These are phyloP conservation scores for Tetrax tetrax DNA, from an alignment of 2,113 vertebrate genomes.

Conservation along the genomic window DNA sequence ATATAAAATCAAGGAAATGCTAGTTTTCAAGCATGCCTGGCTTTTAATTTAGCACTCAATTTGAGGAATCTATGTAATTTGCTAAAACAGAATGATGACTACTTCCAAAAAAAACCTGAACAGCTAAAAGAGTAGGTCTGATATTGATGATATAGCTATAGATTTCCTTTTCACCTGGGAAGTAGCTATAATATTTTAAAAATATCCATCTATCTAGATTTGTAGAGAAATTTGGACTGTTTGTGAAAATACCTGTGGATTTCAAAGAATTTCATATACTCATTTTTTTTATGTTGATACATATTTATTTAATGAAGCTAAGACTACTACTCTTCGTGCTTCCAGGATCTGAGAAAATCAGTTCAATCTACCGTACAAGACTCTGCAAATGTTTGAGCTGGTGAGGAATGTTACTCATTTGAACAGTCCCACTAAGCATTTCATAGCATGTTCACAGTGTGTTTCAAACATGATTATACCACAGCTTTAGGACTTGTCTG, in stretches of 20 bases:
- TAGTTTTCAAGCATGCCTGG: not conserved
- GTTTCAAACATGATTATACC: not conserved
- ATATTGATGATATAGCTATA: not conserved
- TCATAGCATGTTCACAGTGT: not conserved
- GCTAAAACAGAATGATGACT: not conserved
- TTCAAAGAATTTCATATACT: not conserved
- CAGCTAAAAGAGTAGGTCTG: not conserved
- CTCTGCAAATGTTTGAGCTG: not conserved
- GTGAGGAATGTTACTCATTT: not conserved
- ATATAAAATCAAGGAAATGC: slow-evolving; percentile 24
- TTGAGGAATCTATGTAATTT: not conserved
- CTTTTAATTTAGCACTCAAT: slow-evolving; percentile 11
- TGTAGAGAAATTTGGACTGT: not conserved
- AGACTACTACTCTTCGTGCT: not conserved
- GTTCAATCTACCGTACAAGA: not conserved
- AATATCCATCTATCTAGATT: not conserved
- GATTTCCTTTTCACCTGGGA: not conserved
- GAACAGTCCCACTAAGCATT: not conserved
- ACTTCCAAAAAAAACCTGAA: not conserved
- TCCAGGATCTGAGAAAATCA: not conserved
- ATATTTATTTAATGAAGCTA: not conserved
- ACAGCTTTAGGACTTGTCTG: not conserved
- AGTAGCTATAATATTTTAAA: not conserved
- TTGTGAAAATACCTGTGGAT: not conserved
- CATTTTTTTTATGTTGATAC: not conserved